phyloP scores from a whole-genome alignment of 2,888 invertebrate genomes.

The Agrochola lychnidis region DNA sequence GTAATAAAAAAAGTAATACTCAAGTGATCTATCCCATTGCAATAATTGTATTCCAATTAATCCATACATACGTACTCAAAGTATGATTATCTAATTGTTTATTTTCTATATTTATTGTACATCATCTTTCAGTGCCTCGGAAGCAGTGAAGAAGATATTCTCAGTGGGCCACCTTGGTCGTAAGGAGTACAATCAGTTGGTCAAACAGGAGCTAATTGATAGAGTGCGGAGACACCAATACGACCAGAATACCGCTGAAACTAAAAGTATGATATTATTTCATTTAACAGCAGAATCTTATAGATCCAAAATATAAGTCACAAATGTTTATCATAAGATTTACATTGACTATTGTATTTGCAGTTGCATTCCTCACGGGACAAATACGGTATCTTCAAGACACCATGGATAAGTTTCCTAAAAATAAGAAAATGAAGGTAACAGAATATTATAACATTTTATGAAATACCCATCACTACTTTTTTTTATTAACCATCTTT shows the following conservation, averaged over 20 bases:
- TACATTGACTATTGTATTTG: conserved; percentile 6
- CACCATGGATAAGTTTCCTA: conserved; percentile 90
- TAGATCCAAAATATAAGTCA: not conserved
- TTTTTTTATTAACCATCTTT: not conserved
- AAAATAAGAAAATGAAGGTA: conserved; percentile 91
- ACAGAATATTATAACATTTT: not conserved
- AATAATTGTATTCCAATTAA: not conserved
- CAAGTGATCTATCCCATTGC: not conserved
- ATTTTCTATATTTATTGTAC: not conserved
- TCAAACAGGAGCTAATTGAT: conserved; percentile 89
- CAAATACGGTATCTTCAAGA: conserved; percentile 93
- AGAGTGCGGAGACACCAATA: conserved; percentile 93
- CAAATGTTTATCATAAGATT: not conserved
- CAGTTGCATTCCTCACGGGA: conserved; percentile 95
- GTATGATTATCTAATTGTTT: not conserved
- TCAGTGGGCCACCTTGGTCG: conserved; percentile 92
- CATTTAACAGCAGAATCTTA: not conserved
- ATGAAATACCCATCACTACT: not conserved
- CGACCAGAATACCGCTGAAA: conserved; percentile 93
- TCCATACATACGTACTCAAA: not conserved
- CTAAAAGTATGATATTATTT: conserved; percentile 89
- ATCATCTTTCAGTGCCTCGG: conserved; percentile 92
- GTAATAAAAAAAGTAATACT: too few relatives aligned
- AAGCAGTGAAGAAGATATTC: conserved; percentile 93
- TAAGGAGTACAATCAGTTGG: conserved; percentile 87